Conservation (phyloP, 2,888 invertebrate species). For the Automeris io region DNA sequence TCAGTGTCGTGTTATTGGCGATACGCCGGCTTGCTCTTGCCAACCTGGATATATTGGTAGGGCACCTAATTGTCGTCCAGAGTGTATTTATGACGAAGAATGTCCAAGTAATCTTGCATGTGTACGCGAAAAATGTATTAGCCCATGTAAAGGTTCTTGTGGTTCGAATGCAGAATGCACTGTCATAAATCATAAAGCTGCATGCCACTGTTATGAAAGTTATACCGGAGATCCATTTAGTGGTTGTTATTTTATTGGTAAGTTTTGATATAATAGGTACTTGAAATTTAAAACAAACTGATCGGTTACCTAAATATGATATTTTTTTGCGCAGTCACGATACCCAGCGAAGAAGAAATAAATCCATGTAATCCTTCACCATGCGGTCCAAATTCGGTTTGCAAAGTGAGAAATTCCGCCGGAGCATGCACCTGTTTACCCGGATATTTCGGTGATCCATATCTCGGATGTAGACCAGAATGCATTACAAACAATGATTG, state of each 20-base stretch:
- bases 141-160: slow-evolving; percentile 91
- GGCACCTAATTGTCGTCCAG: slow-evolving; percentile 90
- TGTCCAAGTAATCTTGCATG: slow-evolving; percentile 91
- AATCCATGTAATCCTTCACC: slow-evolving; percentile 91
- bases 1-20: slow-evolving; percentile 86
- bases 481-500: slow-evolving; percentile 91
- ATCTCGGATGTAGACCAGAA: slow-evolving; percentile 90
- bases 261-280: slow-evolving; percentile 20
- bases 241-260: slow-evolving; percentile 79
- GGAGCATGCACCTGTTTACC: slow-evolving; percentile 89
- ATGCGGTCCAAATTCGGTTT: slow-evolving; percentile 90
- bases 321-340: slow-evolving; percentile 55
- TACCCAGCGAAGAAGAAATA: slow-evolving; percentile 79
- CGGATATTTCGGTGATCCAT: slow-evolving; percentile 92
- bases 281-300: background rate
- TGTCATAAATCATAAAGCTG: slow-evolving; percentile 89
- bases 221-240: slow-evolving; percentile 91
- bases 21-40: slow-evolving; percentile 88
- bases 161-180: slow-evolving; percentile 86
- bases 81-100: slow-evolving; percentile 90
- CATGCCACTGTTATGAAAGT: slow-evolving; percentile 87
- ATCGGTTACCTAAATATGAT: background rate
- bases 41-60: slow-evolving; percentile 86
- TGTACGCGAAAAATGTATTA: slow-evolving; percentile 86
- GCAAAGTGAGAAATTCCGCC: slow-evolving; percentile 88